phyloP scores from a whole-genome alignment of 2,888 invertebrate genomes.

The Sycophila texana region DNA sequence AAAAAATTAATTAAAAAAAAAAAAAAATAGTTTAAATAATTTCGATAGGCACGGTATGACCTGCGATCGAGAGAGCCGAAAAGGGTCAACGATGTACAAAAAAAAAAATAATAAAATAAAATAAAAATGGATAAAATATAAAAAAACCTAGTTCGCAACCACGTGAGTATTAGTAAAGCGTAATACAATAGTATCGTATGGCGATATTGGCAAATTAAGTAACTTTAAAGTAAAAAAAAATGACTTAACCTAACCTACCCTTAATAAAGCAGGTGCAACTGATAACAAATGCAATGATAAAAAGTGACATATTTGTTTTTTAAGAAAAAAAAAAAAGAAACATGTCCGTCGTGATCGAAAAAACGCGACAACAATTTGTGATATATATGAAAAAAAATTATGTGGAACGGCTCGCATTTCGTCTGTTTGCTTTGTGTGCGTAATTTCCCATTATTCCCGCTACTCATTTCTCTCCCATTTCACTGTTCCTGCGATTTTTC shows the following conservation, averaged over 20 bases:
- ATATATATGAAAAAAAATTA: slow-evolving; percentile 14
- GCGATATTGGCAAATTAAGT: slow-evolving; percentile 66
- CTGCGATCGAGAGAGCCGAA: not conserved
- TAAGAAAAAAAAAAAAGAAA: too few relatives aligned
- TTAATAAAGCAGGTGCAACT: slow-evolving; percentile 64
- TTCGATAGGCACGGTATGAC: not conserved
- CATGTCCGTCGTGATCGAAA: slow-evolving; percentile 12
- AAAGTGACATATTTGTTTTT: slow-evolving; percentile 8
- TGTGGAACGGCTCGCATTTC: slow-evolving; percentile 31
- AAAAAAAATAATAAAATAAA: slow-evolving; percentile 58
- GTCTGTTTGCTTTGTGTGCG: slow-evolving; percentile 37
- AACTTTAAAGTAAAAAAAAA: slow-evolving; percentile 59
- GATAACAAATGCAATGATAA: slow-evolving; percentile 63
- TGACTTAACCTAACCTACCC: slow-evolving; percentile 61
- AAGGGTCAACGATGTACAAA: slow-evolving; percentile 34
- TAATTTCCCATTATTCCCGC: slow-evolving; percentile 43
- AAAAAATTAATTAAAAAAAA: slow-evolving; percentile 1
- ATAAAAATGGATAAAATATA: slow-evolving; percentile 37
- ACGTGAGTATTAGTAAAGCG: slow-evolving; percentile 73
- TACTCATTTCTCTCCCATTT: slow-evolving; percentile 49
- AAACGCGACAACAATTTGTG: slow-evolving; percentile 53
- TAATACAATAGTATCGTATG: slow-evolving; percentile 66
- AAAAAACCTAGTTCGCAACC: slow-evolving; percentile 67
- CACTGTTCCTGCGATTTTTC: slow-evolving; percentile 50
- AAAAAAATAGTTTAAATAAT: slow-evolving; percentile 1